Percentiles rank a stretch among this genome's conserved stretches.
phyloP scores from a whole-genome alignment of 2,888 invertebrate species.

The Micoletzkya japonica region DNA sequence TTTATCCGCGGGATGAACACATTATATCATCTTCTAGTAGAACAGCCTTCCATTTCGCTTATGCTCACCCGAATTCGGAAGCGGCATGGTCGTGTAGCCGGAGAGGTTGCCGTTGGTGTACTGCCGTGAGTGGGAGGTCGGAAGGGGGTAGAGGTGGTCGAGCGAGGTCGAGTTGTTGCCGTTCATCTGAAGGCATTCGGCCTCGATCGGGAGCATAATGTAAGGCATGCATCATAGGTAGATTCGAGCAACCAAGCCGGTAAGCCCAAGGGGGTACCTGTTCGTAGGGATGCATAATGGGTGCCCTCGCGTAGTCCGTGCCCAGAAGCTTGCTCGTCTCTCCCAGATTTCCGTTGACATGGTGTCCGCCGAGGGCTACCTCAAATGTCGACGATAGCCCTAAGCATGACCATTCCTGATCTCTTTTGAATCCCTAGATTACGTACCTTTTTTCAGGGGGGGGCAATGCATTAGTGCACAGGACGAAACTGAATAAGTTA shows the following conservation, averaged over 20 bases:
- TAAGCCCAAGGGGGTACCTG: constrained; percentile 29
- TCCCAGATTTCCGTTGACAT: constrained; percentile 41
- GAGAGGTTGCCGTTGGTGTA: constrained; percentile 5
- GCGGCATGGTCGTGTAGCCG: constrained; percentile 9
- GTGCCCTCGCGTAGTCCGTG: constrained; percentile 48
- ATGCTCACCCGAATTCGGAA: constrained; percentile 21
- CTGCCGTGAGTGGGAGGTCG: constrained; percentile 11
- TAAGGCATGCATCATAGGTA: neutral
- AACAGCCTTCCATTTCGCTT: too few species aligned
- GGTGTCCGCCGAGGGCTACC: constrained; percentile 26
- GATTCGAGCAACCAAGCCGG: neutral
- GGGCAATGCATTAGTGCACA: too few species aligned
- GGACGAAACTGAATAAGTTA: too few species aligned
- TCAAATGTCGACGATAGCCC: too few species aligned
- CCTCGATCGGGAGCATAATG: neutral
- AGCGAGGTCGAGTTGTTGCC: constrained; percentile 31
- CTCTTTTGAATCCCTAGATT: too few species aligned
- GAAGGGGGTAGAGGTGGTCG: constrained; percentile 26
- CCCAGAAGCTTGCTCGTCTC: constrained; percentile 62
- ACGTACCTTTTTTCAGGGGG: too few species aligned
- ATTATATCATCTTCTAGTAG: neutral
- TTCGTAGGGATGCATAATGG: constrained; percentile 58
- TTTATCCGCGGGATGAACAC: too few species aligned
- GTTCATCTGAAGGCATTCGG: constrained; percentile 37
- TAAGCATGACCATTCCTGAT: too few species aligned